Evolutionary conservation across 2,888 invertebrate species (phyloP), one percentile per base, ranked within the genome.

Genomic region (Eilema griseolum): DNA sequence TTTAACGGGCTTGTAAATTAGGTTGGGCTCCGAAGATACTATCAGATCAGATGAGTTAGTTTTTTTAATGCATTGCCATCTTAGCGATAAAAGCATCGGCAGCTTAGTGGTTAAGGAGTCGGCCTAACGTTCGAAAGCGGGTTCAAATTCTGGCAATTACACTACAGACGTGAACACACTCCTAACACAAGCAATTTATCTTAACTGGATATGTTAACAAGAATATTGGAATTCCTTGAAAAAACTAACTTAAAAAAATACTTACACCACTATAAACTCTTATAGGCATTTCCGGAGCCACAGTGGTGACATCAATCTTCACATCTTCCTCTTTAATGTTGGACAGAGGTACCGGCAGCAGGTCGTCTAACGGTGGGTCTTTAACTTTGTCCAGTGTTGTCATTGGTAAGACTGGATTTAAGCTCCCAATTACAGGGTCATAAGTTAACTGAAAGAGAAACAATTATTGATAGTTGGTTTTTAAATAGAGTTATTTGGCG

Each of bases 251-350:
- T 37, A 37, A 10, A 62, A 20, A 16, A 16, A 46, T 31, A 90
- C 92, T 90, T 75, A 94, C 95, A 72, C 85, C 95, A 72, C 85
- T 90, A 71, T 85, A 94, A 12, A 92, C 85, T 28, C 89, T 83
- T 0, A 92, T 77, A 1, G 94, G 89, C 74, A 91, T 71, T 11
- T 93, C 93, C 2, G 84, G 37, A 3, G 79, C 81, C 0, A 90
- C 82, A 2, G 88, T 82, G 0, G 91, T 88, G 67, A 92, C 86
- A 57, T 95, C 93, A 0, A 91, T 75, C 71, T 93, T 94, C 28
- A 88, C 77, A 10, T 94, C 93, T 63, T 95, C 95, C 72, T 95
- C 95, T 71, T 95, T 95, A 57, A 95, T 94, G 61, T 83, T 91
- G 12, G 93, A 85, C n/a, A 95, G 71, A 0, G 95, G 94, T 1